Evolutionary conservation across 2,113 vertebrate species (phyloP).

Genomic region (Malaclemys terrapin): DNA sequence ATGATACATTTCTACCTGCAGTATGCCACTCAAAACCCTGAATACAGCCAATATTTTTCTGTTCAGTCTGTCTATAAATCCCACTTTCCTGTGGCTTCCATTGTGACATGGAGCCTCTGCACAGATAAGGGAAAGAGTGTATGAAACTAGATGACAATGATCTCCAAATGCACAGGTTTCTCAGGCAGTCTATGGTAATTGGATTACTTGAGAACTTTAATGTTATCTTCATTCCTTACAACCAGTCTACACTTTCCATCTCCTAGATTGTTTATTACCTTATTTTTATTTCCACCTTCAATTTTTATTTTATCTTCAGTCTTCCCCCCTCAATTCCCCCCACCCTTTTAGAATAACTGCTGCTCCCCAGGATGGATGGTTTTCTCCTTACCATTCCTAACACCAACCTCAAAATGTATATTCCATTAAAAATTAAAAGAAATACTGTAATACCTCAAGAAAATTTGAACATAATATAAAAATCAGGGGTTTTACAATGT

Average conservation of each 20-base stretch:
- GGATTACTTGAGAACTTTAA: slow-evolving; percentile 10
- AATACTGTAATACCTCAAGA: slow-evolving; percentile 30
- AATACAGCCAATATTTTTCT: not conserved
- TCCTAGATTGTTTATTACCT: not conserved
- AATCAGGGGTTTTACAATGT: slow-evolving; percentile 44
- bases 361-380: not conserved
- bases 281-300: not conserved
- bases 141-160: not conserved
- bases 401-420: not conserved
- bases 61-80: not conserved
- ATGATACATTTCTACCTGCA: not conserved
- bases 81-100: not conserved
- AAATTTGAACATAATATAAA: slow-evolving; percentile 29
- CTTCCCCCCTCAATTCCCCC: not conserved
- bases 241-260: not conserved
- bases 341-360: not conserved
- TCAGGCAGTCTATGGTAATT: not conserved
- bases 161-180: not conserved
- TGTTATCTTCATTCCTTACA: not conserved
- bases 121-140: not conserved
- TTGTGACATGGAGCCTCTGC: not conserved
- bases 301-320: not conserved
- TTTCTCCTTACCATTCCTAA: slow-evolving; percentile 26
- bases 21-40: not conserved
- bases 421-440: slow-evolving; percentile 51